Conservation (phyloP, 2,113 vertebrate species). For the Aptenodytes patagonicus region DNA sequence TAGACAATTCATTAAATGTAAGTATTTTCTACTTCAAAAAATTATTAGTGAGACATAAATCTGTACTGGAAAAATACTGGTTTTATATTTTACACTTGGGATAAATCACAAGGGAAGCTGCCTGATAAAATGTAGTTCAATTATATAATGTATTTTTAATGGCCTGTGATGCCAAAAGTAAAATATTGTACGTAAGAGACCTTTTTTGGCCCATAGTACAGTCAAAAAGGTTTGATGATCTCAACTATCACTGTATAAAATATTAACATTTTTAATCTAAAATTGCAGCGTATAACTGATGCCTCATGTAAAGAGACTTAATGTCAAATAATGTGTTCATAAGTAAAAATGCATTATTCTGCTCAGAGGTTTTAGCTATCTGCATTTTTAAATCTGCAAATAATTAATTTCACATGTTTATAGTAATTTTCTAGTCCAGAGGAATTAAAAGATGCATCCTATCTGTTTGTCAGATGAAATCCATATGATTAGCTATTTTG, state of each 20-base stretch:
- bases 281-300: not conserved
- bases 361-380: not conserved
- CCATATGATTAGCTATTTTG: not conserved
- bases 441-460: not conserved
- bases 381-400: not conserved
- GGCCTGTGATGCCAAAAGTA: not conserved
- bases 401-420: not conserved
- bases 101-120: not conserved
- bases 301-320: not conserved
- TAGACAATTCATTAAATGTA: not conserved
- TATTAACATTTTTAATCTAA: not conserved
- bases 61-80: not conserved
- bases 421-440: not conserved
- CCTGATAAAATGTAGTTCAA: not conserved
- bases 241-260: not conserved
- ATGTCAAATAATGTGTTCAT: not conserved
- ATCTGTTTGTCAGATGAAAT: not conserved
- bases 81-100: not conserved
- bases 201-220: not conserved
- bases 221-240: not conserved
- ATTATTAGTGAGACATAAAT: not conserved
- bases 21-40: conserved; percentile 15
- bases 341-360: not conserved
- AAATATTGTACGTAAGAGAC: not conserved
- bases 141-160: not conserved